Evolutionary conservation across 2,888 invertebrate genomes (phyloP).

Genomic region (Cynaeus angustus): DNA sequence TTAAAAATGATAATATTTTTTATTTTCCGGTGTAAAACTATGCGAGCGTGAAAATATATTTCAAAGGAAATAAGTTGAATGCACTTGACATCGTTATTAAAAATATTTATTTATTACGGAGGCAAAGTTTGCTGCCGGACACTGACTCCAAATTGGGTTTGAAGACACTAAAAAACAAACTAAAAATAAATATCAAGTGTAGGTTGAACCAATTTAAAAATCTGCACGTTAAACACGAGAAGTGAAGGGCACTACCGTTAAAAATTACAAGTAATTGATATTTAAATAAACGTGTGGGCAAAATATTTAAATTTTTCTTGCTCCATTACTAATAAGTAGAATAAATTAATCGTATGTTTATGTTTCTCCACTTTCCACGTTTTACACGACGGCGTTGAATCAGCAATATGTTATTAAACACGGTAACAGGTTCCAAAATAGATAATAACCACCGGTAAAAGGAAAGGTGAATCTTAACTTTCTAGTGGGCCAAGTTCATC

Average conservation of each 20-base stretch:
- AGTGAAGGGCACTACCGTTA: conserved; percentile 24
- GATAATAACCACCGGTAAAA: conserved; percentile 50
- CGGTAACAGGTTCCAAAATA: conserved; percentile 45
- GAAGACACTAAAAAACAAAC: no score
- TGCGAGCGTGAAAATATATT: conserved; percentile 35
- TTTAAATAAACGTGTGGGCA: not conserved
- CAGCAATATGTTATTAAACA: conserved; percentile 23
- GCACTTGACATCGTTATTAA: conserved; percentile 12
- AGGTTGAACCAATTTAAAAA: not conserved
- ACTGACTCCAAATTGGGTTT: not conserved
- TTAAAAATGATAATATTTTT: conserved; percentile 13
- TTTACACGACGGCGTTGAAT: conserved; percentile 18
- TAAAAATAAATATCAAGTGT: no score
- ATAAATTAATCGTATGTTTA: conserved; percentile 24
- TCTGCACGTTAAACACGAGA: not conserved
- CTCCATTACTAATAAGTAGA: conserved; percentile 13
- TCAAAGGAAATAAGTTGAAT: conserved; percentile 31
- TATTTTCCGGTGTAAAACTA: conserved; percentile 37
- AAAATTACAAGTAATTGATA: not conserved
- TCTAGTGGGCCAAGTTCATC: conserved; percentile 59
- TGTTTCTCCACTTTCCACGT: conserved; percentile 36
- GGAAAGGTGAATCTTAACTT: conserved; percentile 58
- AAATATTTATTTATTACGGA: conserved; percentile 3
- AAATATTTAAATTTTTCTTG: conserved; percentile 25
- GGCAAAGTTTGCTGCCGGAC: not conserved